A percentile compares a stretch with the other conserved stretches of the same genome.
Evolutionary conservation across 2,113 vertebrate species (phyloP).

Genomic region (Oxygymnocypris stewartii): DNA sequence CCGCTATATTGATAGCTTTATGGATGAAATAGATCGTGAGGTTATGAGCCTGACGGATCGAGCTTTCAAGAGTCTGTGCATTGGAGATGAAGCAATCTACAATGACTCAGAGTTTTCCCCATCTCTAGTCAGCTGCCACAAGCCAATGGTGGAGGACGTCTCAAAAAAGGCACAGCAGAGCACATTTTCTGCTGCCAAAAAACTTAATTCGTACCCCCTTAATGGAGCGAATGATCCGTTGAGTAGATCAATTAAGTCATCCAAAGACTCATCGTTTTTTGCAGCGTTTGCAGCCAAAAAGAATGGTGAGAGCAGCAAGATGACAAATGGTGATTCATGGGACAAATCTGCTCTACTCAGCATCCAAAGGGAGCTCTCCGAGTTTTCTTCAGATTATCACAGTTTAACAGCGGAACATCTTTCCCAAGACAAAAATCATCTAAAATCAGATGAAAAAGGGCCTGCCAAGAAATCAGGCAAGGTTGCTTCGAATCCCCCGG

Average conservation of each 20-base stretch:
- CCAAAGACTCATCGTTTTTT: constrained; percentile 86
- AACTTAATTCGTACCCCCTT: constrained; percentile 68
- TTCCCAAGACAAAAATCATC: constrained; percentile 50
- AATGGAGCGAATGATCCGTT: constrained; percentile 64
- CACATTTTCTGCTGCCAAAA: constrained; percentile 50
- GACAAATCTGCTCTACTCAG: constrained; percentile 80
- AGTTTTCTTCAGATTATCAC: constrained; percentile 78
- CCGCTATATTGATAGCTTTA: constrained; percentile 85
- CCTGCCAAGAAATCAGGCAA: constrained; percentile 64
- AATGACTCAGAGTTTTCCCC: constrained; percentile 71
- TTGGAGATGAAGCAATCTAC: constrained; percentile 87
- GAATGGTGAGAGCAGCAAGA: constrained; percentile 65
- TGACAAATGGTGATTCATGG: constrained; percentile 74
- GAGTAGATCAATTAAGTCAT: constrained; percentile 76
- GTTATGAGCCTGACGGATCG: constrained; percentile 93
- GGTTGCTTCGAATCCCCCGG: constrained; percentile 63
- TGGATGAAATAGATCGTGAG: constrained; percentile 92
- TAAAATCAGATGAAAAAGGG: constrained; percentile 33
- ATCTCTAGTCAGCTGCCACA: constrained; percentile 71
- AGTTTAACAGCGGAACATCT: constrained; percentile 63
- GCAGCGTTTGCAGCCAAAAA: constrained; percentile 80
- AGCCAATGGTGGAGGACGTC: constrained; percentile 67
- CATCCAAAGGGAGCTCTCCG: constrained; percentile 80
- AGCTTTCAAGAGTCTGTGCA: constrained; percentile 90
- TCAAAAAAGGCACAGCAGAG: constrained; percentile 64